Evolutionary conservation across 1,140 invertebrate species (phyloP).

Genomic region (Musca vetustissima): DNA sequence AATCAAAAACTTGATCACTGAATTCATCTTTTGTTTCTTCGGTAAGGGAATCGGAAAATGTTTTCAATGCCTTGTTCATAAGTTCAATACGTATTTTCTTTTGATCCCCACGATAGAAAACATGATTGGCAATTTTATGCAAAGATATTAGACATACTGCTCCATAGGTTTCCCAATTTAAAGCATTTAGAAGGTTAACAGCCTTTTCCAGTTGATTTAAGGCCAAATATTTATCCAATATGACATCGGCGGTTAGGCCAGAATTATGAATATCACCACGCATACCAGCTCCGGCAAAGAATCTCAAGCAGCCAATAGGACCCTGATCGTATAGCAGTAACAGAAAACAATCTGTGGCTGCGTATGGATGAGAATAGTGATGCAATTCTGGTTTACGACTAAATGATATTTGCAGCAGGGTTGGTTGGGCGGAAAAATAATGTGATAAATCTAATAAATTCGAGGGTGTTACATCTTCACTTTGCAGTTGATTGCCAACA

Average conservation of each 20-base stretch:
- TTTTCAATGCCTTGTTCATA: slow-evolving; percentile 71
- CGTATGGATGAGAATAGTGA: slow-evolving; percentile 56
- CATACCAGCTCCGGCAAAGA: slow-evolving; percentile 49
- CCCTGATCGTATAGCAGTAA: slow-evolving; percentile 66
- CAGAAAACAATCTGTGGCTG: slow-evolving; percentile 58
- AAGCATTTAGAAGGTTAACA: slow-evolving; percentile 65
- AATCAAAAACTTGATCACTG: slow-evolving; percentile 70
- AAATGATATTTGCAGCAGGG: slow-evolving; percentile 61
- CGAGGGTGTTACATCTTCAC: slow-evolving; percentile 66
- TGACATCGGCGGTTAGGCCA: slow-evolving; percentile 60
- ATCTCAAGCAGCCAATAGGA: slow-evolving; percentile 52
- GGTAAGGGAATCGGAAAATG: slow-evolving; percentile 67
- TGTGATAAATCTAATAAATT: slow-evolving; percentile 68
- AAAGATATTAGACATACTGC: slow-evolving; percentile 68
- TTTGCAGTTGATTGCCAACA: slow-evolving; percentile 68
- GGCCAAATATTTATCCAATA: slow-evolving; percentile 69
- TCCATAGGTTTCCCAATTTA: slow-evolving; percentile 75
- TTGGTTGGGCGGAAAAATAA: slow-evolving; percentile 67
- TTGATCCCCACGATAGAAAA: slow-evolving; percentile 58
- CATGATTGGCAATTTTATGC: slow-evolving; percentile 71
- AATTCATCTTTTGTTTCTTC: slow-evolving; percentile 71
- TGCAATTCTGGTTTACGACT: slow-evolving; percentile 60
- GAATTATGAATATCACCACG: slow-evolving; percentile 54
- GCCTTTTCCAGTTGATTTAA: slow-evolving; percentile 68
- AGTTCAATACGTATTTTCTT: slow-evolving; percentile 65